Conservation (phyloP, 2,113 vertebrate species). For the Tupaia tana region DNA sequence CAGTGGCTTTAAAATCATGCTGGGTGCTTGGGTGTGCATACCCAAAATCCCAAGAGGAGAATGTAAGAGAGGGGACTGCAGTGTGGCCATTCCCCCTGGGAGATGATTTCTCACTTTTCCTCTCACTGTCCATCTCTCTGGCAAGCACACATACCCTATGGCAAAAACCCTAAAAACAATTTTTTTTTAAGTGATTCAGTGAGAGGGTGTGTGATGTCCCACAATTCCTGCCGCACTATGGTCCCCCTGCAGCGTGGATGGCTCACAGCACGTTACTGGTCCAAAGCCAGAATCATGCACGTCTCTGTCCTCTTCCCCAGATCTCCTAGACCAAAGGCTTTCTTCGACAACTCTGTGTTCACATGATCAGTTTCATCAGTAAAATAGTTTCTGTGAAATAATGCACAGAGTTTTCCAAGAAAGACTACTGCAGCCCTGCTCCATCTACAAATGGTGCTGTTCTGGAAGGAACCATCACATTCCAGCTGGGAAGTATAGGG, state of each 20-base stretch:
- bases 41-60: too few relatives aligned
- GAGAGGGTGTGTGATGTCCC: background rate
- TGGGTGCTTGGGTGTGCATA: too few relatives aligned
- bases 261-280: background rate
- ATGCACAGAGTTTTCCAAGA: background rate
- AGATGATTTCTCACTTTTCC: too few relatives aligned
- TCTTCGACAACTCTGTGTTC: background rate
- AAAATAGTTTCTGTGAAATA: background rate
- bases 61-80: too few relatives aligned
- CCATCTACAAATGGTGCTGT: background rate
- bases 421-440: background rate
- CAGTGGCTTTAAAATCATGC: too few relatives aligned
- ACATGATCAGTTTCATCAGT: background rate
- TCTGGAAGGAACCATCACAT: background rate
- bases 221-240: rapidly evolving
- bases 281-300: background rate
- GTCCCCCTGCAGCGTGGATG: background rate
- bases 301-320: background rate
- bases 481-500: background rate
- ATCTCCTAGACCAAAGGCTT: background rate
- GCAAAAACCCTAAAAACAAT: too few relatives aligned
- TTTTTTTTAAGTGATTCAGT: background rate
- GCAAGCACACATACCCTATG: too few relatives aligned
- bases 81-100: too few relatives aligned
- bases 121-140: too few relatives aligned